Evolutionary conservation across 1,140 invertebrate species (phyloP).

Genomic region (Neotoxoptera formosana): DNA sequence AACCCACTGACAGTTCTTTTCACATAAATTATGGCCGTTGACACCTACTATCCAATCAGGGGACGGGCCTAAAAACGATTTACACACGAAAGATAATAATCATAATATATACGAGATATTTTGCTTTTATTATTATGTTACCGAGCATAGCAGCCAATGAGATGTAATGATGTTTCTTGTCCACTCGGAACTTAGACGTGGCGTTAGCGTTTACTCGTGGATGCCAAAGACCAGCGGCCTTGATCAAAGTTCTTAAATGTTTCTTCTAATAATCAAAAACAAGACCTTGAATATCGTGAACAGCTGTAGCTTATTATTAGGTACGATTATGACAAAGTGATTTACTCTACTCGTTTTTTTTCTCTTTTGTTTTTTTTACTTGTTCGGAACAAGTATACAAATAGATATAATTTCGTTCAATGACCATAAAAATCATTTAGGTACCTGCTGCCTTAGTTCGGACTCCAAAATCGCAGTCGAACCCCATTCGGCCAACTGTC

Average conservation of each 20-base stretch:
- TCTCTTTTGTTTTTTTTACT: too few relatives aligned
- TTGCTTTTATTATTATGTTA: conserved; percentile 60
- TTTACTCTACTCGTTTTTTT: too few relatives aligned
- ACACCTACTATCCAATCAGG: conserved; percentile 98
- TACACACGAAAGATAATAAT: background rate
- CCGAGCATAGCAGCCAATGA: conserved; percentile 95
- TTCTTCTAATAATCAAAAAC: conserved; percentile 66
- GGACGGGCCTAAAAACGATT: conserved; percentile 73
- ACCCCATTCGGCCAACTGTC: conserved; percentile 93
- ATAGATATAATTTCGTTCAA: background rate
- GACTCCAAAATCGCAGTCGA: conserved; percentile 89
- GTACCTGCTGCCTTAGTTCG: conserved; percentile 82
- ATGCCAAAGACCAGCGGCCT: conserved; percentile 92
- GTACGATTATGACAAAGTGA: too few relatives aligned
- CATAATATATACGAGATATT: background rate
- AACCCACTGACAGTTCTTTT: conserved; percentile 88
- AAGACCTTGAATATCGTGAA: too few relatives aligned
- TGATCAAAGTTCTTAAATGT: conserved; percentile 90
- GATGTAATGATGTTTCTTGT: conserved; percentile 85
- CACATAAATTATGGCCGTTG: conserved; percentile 85
- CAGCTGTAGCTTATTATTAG: too few relatives aligned
- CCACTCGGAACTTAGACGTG: conserved; percentile 84
- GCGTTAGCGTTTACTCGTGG: conserved; percentile 90
- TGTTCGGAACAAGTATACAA: background rate
- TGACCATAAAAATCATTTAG: background rate